These are phyloP conservation scores for Pachycephala philippinensis DNA, from an alignment of 2,113 vertebrate genomes.

Conservation along the genomic window DNA sequence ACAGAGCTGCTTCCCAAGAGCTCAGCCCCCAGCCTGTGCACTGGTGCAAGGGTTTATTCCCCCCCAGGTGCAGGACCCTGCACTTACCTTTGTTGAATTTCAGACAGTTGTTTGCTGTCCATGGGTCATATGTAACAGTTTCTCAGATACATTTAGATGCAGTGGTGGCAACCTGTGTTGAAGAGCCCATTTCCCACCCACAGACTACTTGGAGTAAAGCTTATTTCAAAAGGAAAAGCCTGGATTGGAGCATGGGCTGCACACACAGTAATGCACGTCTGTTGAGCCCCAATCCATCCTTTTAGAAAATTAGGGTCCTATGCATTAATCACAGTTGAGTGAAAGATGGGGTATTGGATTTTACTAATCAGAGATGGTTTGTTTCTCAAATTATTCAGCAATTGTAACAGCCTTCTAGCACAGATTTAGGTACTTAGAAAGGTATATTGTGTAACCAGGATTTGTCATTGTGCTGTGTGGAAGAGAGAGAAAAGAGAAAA, in stretches of 20 bases:
- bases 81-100: neutral
- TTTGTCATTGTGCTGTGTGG: neutral
- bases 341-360: neutral
- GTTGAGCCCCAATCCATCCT: fast-evolving
- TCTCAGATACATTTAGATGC: neutral
- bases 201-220: neutral
- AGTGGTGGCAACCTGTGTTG: neutral
- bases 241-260: neutral
- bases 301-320: neutral
- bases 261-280: neutral
- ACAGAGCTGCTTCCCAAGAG: neutral
- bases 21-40: neutral
- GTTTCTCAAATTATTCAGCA: neutral
- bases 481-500: fast-evolving
- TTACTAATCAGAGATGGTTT: neutral
- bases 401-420: neutral
- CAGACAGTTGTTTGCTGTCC: neutral
- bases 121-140: neutral
- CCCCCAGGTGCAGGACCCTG: neutral
- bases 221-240: neutral
- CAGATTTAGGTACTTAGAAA: neutral
- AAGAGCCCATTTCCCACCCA: neutral
- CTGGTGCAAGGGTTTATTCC: neutral
- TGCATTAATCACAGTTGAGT: neutral
- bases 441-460: neutral